These are phyloP conservation scores for Sinocyclocheilus anophthalmus DNA, from an alignment of 2,113 vertebrate species.

Conservation along the genomic window DNA sequence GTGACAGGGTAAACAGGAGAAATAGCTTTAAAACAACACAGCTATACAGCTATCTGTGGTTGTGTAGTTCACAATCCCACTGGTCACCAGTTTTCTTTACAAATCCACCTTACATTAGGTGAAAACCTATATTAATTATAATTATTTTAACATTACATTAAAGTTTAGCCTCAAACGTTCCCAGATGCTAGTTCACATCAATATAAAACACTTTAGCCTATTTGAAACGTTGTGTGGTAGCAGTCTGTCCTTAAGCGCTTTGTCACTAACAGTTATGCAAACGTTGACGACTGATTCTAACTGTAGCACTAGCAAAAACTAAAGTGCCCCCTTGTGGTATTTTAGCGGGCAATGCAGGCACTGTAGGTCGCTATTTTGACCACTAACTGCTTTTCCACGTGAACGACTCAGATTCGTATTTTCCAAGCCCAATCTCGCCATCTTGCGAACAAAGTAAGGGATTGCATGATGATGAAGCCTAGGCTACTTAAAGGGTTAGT, in stretches of 20 bases:
- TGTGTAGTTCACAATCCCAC: background rate
- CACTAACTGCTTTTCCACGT: background rate
- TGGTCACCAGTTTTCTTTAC: background rate
- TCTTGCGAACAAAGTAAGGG: background rate
- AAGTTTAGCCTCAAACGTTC: background rate
- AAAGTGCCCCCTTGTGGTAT: background rate
- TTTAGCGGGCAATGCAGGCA: background rate
- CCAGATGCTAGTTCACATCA: background rate
- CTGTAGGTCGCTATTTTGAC: background rate
- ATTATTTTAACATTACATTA: background rate
- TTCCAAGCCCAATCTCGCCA: background rate
- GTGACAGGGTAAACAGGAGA: background rate
- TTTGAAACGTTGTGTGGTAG: background rate
- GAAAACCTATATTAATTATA: background rate
- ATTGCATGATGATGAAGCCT: no score
- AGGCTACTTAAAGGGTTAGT: background rate
- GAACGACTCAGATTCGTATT: background rate
- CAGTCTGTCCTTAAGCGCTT: background rate
- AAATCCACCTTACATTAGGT: background rate
- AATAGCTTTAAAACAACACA: background rate
- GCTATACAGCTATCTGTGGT: background rate
- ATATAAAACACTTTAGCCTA: background rate
- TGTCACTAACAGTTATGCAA: constrained; percentile 3
- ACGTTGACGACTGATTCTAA: background rate
- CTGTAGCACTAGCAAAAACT: background rate